Base-by-base conservation (phyloP, 2,113 vertebrate genomes). In the Siniperca chuatsi region DNA sequence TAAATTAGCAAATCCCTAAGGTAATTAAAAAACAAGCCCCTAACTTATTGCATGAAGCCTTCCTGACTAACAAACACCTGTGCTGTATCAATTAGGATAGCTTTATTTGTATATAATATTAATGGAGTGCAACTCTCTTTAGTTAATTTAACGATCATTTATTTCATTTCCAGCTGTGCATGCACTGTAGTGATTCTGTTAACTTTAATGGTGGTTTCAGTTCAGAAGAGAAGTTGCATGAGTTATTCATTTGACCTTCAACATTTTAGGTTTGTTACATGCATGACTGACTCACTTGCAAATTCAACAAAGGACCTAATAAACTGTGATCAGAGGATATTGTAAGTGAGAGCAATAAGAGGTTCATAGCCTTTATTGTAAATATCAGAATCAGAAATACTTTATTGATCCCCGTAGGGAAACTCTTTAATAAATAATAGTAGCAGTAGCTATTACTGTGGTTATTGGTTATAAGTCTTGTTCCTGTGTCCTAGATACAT, bases 11-110 rank as follows among this genome's bases (percentile, higher is more conserved):
- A 96, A 93, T 91, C 94, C 91, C 83, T 72, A 37, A 93, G 87
- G 91, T 95, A 95, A 97, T 96, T 95, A 95, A 90, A 94, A 80
- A 84, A 55, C 89, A 93, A 91, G 88, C 86, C 89, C 79, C 69
- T 85, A 92, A 62, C 91, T 73, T 94, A 89, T 90, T 85, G 71
- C 89, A 89, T 85, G 82, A 72, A 87, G 78, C 83, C 62, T 91
- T 84, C 90, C 91, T 92, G 89, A 91, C 90, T 90, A 95, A 94
- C 83, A 94, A 80, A 83, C 95, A 96, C 94, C 95, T 96, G 95
- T 84, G 82, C 84, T 84, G 74, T 87, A 96, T 95, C 92, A 96
- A 94, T 96, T 96, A 94, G 67, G 71, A 89, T 72, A 37, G 58
- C 72, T 85, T 94, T 92, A 95, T 92, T 95, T 90, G 81, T 92